Base-by-base conservation (phyloP, 2,113 vertebrate genomes). In the Setophaga kirtlandii region DNA sequence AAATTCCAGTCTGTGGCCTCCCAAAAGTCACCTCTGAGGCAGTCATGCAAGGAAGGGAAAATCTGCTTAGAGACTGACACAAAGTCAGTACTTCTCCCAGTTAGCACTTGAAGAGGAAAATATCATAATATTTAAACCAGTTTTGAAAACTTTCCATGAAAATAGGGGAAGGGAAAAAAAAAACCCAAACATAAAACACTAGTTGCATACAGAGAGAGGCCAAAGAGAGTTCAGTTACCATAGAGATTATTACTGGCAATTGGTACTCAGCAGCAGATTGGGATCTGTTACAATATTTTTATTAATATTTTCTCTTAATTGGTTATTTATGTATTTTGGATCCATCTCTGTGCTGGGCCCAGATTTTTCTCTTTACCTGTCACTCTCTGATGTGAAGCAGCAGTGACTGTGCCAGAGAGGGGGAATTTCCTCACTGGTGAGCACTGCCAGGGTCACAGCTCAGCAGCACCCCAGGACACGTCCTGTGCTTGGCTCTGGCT, bases 231-330 rank as follows among this genome's bases (percentile, higher is more conserved):
- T 97, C 96, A 59, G 97, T 98, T 98, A 83, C 98, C 97, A 97
- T 98, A 95, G 98, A 91, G 93, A 97, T 91, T 73, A 83, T 76
- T 56, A 94, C 97, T 98, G 97, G 98, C 98, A 98, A 97, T 92
- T 89, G 96, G 95, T 97, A 97, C 96, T 97, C 97, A 94, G 93
- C 97, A 97, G 97, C 97, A 97, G 97, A 97, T 98, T 96, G 97
- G 98, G 90, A 98, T 98, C 98, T 98, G 98, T 98, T 96, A 83
- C 94, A 96, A 97, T 96, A 97, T 97, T 96, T 96, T 96, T 96
- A 97, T 97, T 98, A 97, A 97, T 97, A 96, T 97, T 98, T 98
- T 95, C 96, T 97, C 98, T 97, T 98, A 97, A 97, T 98, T 98
- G 98, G 97, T 98, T 94, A 97, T 96, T 95, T 95, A 83, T 90